Evolutionary conservation across 35 echinoderm and acorn worm genomes (phyloP).

Genomic region (Anneissia japonica): DNA sequence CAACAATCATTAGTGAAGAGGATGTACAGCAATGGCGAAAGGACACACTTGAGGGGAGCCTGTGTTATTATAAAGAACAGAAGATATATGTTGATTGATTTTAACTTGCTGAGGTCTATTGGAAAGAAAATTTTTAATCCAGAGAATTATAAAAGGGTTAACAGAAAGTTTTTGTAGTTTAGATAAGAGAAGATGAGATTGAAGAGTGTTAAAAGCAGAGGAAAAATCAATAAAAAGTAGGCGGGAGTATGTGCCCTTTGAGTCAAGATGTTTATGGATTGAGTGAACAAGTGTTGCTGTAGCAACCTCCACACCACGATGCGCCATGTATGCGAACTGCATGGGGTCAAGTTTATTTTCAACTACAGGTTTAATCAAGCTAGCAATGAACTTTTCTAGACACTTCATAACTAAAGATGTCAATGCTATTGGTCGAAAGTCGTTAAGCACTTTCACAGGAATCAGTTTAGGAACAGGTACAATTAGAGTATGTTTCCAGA

Average conservation of each 20-base stretch:
- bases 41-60: too few relatives aligned
- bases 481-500: constrained; percentile 1
- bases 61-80: too few relatives aligned
- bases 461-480: neutral
- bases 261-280: neutral
- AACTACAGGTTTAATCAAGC: neutral
- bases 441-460: neutral
- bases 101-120: neutral
- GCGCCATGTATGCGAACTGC: constrained; percentile 31
- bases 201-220: constrained; percentile 16
- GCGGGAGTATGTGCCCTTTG: neutral
- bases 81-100: too few relatives aligned
- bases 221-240: constrained; percentile 9
- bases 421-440: constrained; percentile 5
- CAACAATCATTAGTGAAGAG: too few relatives aligned
- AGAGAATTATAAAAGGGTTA: neutral
- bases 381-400: neutral
- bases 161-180: neutral
- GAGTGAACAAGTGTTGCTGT: neutral
- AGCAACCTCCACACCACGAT: neutral
- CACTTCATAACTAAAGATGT: constrained; percentile 13
- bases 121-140: neutral
- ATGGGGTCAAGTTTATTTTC: neutral
- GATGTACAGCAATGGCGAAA: too few relatives aligned
- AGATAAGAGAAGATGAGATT: neutral